Conservation (phyloP, 2,888 invertebrate species). For the Drosophila acutilabella region DNA sequence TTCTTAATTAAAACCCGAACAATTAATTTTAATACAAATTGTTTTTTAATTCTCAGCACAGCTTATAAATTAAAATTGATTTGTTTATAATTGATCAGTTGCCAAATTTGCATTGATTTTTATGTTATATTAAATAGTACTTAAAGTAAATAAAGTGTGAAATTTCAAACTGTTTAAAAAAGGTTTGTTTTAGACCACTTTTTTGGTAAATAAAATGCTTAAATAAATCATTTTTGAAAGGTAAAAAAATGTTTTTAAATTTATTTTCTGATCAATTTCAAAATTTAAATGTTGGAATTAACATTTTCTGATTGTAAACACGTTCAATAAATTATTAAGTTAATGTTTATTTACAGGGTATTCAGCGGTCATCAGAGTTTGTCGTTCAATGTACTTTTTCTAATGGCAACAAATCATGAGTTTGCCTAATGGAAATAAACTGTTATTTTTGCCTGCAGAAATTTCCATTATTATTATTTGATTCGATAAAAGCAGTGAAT, state of each 20-base stretch:
- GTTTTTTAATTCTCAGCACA: neutral
- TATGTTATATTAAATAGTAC: too few relatives aligned
- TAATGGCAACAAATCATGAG: neutral
- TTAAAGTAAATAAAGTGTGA: too few relatives aligned
- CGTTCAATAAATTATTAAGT: too few relatives aligned
- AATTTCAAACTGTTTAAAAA: too few relatives aligned
- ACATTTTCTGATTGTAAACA: too few relatives aligned
- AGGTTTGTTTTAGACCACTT: too few relatives aligned
- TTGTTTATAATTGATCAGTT: conserved; percentile 1
- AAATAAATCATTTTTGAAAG: too few relatives aligned
- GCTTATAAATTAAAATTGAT: conserved; percentile 2
- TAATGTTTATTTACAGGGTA: neutral
- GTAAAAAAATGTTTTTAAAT: too few relatives aligned
- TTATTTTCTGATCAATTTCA: too few relatives aligned
- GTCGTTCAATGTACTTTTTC: neutral
- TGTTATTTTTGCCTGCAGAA: conserved; percentile 9
- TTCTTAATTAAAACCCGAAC: too few relatives aligned
- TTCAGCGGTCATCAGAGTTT: neutral
- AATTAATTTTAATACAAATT: neutral
- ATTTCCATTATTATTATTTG: conserved; percentile 5
- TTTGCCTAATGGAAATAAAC: conserved; percentile 2
- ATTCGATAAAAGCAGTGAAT: conserved; percentile 1
- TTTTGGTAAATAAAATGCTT: too few relatives aligned
- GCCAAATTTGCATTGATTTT: neutral
- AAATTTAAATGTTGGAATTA: too few relatives aligned